phyloP scores from a whole-genome alignment of 2,797 vertebrate genomes.

The Fistularia commersonii region DNA sequence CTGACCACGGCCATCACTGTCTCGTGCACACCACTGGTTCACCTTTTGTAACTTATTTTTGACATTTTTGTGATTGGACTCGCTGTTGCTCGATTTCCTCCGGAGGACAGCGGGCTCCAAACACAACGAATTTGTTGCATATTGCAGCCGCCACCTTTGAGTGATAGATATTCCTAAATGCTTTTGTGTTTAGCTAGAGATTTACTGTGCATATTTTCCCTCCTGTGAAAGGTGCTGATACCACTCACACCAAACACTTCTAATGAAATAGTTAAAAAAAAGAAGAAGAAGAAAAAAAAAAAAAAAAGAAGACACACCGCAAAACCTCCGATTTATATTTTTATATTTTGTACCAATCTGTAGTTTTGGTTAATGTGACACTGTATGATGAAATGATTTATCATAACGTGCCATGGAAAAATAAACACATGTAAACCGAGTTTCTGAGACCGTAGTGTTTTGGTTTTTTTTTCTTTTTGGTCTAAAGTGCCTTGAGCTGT shows the following conservation, averaged over 20 bases:
- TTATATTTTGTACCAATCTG: conserved; percentile 69
- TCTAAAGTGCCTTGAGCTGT: no score
- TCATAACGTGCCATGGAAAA: conserved; percentile 54
- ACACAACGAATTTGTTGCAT: conserved; percentile 77
- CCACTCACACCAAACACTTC: conserved; percentile 44
- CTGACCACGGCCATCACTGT: conserved; percentile 67
- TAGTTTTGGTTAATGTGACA: conserved; percentile 61
- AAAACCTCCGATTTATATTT: conserved; percentile 59
- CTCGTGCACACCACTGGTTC: conserved; percentile 65
- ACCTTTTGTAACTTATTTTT: conserved; percentile 68
- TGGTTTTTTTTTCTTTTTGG: conserved; percentile 3
- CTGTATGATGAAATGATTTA: conserved; percentile 47
- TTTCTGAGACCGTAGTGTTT: conserved; percentile 1
- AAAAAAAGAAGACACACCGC: conserved; percentile 34
- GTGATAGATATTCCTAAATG: conserved; percentile 47
- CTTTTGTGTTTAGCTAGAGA: conserved; percentile 53
- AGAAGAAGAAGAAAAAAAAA: conserved; percentile 14
- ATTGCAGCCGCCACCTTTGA: conserved; percentile 74
- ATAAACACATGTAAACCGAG: conserved; percentile 58
- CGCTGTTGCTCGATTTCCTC: conserved; percentile 44
- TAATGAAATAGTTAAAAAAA: conserved; percentile 19
- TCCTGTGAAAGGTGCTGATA: conserved; percentile 32
- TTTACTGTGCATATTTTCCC: conserved; percentile 29
- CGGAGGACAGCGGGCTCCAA: conserved; percentile 56
- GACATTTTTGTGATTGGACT: conserved; percentile 55